Evolutionary conservation across 2,113 vertebrate species (phyloP).

Genomic region (Gasterosteus nipponicus): DNA sequence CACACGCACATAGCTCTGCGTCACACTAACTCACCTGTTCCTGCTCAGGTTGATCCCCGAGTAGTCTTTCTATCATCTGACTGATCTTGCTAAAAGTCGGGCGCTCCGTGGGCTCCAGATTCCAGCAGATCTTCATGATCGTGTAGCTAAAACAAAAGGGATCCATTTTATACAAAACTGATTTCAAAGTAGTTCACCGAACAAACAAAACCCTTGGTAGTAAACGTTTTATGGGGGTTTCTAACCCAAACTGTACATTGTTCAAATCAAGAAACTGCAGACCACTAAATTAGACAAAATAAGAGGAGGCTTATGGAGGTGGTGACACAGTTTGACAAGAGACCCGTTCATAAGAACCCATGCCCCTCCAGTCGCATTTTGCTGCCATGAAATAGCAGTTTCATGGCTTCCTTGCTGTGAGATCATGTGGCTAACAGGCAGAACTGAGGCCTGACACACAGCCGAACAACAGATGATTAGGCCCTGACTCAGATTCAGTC

Average conservation of each 20-base stretch:
- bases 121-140: conserved; percentile 96
- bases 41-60: conserved; percentile 74
- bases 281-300: conserved; percentile 12
- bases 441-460: conserved; percentile 74
- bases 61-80: conserved; percentile 86
- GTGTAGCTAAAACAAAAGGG: conserved; percentile 82
- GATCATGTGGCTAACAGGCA: conserved; percentile 80
- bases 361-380: conserved; percentile 52
- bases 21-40: conserved; percentile 69
- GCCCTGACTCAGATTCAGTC: conserved; percentile 69
- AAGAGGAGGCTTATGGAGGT: conserved; percentile 28
- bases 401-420: conserved; percentile 53
- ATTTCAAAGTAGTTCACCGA: neutral
- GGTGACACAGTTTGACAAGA: conserved; percentile 53
- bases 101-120: conserved; percentile 88
- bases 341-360: conserved; percentile 49
- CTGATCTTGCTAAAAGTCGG: conserved; percentile 91
- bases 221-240: neutral
- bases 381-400: conserved; percentile 71
- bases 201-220: neutral
- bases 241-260: neutral
- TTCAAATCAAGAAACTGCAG: neutral
- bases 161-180: neutral
- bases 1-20: neutral
- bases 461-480: conserved; percentile 66